Percentiles rank a stretch among this genome's conserved stretches.
Conservation (phyloP, 1,140 invertebrate species). For the Megalonaias nervosa region DNA sequence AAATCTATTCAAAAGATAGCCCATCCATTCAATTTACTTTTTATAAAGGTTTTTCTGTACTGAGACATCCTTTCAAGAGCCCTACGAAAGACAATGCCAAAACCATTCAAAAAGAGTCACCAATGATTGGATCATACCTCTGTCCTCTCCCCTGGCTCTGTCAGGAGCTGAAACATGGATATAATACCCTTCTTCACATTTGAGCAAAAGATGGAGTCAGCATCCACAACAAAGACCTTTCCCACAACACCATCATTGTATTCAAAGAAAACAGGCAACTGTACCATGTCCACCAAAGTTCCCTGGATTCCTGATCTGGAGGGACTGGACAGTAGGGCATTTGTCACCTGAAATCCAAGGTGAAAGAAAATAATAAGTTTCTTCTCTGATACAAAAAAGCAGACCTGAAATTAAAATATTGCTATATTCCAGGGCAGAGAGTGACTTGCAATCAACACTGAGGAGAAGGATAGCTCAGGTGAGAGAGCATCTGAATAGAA, state of each 20-base stretch:
- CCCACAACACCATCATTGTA: conserved; percentile 54
- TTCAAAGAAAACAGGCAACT: conserved; percentile 63
- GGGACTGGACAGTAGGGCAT: conserved; percentile 50
- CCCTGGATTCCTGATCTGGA: conserved; percentile 44
- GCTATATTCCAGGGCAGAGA: too few species aligned
- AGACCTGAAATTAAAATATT: too few species aligned
- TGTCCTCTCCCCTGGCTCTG: conserved; percentile 48
- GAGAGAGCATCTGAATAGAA: too few species aligned
- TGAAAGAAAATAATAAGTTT: background rate
- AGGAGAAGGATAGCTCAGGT: too few species aligned
- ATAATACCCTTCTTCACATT: conserved; percentile 70
- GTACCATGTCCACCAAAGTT: conserved; percentile 44
- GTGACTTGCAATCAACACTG: too few species aligned
- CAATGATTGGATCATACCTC: conserved; percentile 47
- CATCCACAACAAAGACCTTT: conserved; percentile 50
- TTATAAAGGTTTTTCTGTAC: too few species aligned
- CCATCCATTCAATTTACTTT: too few species aligned
- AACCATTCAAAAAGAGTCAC: too few species aligned
- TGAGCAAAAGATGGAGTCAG: conserved; percentile 57
- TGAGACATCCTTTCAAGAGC: too few species aligned
- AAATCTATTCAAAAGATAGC: background rate
- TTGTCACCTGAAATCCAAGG: conserved; percentile 44
- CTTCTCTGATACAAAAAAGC: too few species aligned
- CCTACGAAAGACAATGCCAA: too few species aligned
- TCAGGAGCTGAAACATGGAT: conserved; percentile 65